A percentile compares a stretch with the other conserved stretches of the same genome.
phyloP scores from a whole-genome alignment of 2,113 vertebrate species.

The Columba livia region DNA sequence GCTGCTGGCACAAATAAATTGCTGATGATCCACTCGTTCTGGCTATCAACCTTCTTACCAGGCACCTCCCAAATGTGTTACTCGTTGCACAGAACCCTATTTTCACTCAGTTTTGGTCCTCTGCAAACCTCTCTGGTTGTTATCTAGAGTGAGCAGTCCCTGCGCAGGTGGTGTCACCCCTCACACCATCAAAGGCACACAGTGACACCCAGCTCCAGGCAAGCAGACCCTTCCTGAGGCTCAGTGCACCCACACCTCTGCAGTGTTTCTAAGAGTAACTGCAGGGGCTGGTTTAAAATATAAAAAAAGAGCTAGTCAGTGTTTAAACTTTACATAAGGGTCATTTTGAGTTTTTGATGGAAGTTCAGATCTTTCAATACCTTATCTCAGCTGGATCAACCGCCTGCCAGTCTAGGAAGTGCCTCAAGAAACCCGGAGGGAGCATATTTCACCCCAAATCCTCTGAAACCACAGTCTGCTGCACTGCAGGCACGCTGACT shows the following conservation, averaged over 20 bases:
- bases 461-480: neutral
- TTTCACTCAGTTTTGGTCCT: neutral
- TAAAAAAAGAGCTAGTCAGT: neutral
- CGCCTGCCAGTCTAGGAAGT: neutral
- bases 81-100: neutral
- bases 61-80: neutral
- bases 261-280: neutral
- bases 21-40: neutral
- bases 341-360: neutral
- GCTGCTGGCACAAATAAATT: neutral
- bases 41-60: neutral
- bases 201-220: neutral
- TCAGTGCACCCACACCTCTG: neutral
- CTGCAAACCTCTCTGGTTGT: neutral
- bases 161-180: neutral
- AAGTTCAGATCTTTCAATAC: neutral
- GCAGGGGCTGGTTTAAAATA: neutral
- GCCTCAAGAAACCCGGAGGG: neutral
- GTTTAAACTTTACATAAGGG: neutral
- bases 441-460: neutral
- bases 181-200: neutral
- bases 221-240: neutral
- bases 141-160: neutral
- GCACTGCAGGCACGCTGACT: neutral
- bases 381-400: neutral